phyloP scores from a whole-genome alignment of 1,140 invertebrate species.

The Ceratina japonica region DNA sequence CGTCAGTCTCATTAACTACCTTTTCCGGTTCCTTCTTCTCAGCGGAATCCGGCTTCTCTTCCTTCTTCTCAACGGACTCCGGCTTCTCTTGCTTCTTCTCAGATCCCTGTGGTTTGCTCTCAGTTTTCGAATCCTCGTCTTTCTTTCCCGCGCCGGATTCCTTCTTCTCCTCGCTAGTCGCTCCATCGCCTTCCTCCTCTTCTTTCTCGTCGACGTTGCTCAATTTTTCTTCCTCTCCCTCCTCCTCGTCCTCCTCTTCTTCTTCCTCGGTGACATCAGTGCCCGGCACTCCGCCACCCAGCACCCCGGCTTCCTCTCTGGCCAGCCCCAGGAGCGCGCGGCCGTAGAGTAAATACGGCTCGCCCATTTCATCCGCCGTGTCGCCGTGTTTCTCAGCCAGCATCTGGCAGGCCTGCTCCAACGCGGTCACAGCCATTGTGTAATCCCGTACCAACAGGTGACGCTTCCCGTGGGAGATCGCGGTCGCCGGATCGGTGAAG shows the following conservation, averaged over 20 bases:
- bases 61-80: conserved; percentile 45
- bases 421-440: conserved; percentile 85
- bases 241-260: conserved; percentile 80
- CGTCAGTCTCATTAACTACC: conserved; percentile 23
- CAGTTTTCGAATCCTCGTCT: conserved; percentile 23
- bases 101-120: conserved; percentile 50
- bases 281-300: conserved; percentile 86
- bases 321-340: conserved; percentile 90
- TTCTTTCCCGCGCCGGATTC: conserved; percentile 59
- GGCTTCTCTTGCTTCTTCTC: conserved; percentile 54
- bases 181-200: conserved; percentile 63
- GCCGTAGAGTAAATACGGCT: conserved; percentile 90
- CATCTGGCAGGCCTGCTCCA: conserved; percentile 88
- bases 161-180: conserved; percentile 29
- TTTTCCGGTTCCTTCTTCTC: conserved; percentile 30
- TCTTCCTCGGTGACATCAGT: conserved; percentile 80
- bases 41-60: too few species aligned
- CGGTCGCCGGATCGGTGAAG: conserved; percentile 78
- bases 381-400: conserved; percentile 87
- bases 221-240: conserved; percentile 71
- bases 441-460: conserved; percentile 91
- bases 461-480: conserved; percentile 86
- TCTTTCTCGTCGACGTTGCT: conserved; percentile 74
- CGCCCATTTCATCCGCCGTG: conserved; percentile 87
- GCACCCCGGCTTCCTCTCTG: conserved; percentile 88